A percentile compares a stretch with the other conserved stretches of the same genome.
Conservation (phyloP, 53 echinoderm and acorn worm genomes). For the Mesocentrotus franciscanus region DNA sequence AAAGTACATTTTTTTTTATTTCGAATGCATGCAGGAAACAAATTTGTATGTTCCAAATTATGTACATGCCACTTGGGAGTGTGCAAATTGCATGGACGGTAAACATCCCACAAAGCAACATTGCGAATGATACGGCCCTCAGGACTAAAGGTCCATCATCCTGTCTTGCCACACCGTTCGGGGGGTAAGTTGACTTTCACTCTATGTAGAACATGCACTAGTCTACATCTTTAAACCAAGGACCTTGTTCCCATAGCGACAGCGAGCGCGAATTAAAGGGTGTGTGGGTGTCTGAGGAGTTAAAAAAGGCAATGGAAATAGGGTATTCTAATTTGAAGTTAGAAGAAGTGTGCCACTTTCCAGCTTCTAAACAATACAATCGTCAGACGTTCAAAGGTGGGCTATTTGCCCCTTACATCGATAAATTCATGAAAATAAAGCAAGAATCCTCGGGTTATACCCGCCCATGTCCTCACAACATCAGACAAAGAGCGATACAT, state of each 20-base stretch:
- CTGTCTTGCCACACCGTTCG: background rate
- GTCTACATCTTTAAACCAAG: background rate
- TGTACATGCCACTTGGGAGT: background rate
- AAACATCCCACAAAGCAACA: background rate
- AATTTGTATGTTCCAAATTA: background rate
- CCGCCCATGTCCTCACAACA: too few species aligned
- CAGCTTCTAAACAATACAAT: background rate
- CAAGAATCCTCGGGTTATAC: too few species aligned
- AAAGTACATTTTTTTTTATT: too few species aligned
- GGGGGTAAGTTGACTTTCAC: background rate
- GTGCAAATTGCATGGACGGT: too few species aligned
- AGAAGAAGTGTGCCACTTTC: background rate
- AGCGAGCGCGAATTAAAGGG: too few species aligned
- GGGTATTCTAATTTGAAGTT: too few species aligned
- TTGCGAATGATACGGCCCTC: background rate
- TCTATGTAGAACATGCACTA: background rate
- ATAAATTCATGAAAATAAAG: too few species aligned
- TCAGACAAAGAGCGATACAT: background rate
- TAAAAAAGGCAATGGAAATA: too few species aligned
- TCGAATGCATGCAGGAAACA: too few species aligned
- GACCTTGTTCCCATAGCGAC: background rate
- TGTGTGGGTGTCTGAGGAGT: too few species aligned
- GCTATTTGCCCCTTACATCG: background rate
- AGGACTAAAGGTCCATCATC: background rate
- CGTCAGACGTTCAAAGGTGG: background rate